Base-by-base conservation (phyloP, 2,113 vertebrate species). In the Pao palembangensis region DNA sequence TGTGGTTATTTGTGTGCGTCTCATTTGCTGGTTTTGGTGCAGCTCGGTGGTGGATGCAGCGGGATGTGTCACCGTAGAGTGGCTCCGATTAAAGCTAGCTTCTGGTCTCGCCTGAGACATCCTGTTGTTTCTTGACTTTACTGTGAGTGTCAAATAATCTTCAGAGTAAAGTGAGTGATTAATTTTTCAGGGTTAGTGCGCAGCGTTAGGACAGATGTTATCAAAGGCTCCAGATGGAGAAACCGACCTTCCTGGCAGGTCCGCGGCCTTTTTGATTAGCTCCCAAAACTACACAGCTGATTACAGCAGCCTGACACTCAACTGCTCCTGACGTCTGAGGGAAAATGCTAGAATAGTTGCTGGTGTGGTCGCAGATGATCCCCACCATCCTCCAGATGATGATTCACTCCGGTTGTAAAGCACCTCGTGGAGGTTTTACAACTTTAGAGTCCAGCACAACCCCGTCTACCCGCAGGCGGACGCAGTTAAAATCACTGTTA, bases 301-400 rank as follows among this genome's bases (percentile, higher is more conserved):
- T 73, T 79, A 68, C 65, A 64, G 61, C 59, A 14, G 55, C 62
- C 64, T 42, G 16, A 71, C 34, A 15, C 48, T 56, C 25, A 64
- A 67, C 52, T 70, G 21, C 49, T 70, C 63, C 51, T 70, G 68
- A 83, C 71, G 47, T 75, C 44, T 50, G 46, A 69, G 64, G 42
- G 77, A 67, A 72, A 61, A n/a, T n/a, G n/a, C 56, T 51, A 1
- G 47, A 19, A 10, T 51, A 67, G 42, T 58, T 58, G 65, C 56
- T 50, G 69, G 58, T 76, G 69, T 61, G 72, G 60, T 72, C 76
- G 80, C 55, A 75, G 58, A 82, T 69, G 28, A 31, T 58, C 80
- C 59, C 78, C 59, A 52, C 83, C 78, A 71, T 82, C 72, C 42
- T 64, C 71, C 67, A 73, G 73, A 79, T 85, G 85, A 87, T 81